Evolutionary conservation across 2,113 vertebrate genomes (phyloP), one percentile per base, ranked within the genome.

Genomic region (Sebastes fasciatus): DNA sequence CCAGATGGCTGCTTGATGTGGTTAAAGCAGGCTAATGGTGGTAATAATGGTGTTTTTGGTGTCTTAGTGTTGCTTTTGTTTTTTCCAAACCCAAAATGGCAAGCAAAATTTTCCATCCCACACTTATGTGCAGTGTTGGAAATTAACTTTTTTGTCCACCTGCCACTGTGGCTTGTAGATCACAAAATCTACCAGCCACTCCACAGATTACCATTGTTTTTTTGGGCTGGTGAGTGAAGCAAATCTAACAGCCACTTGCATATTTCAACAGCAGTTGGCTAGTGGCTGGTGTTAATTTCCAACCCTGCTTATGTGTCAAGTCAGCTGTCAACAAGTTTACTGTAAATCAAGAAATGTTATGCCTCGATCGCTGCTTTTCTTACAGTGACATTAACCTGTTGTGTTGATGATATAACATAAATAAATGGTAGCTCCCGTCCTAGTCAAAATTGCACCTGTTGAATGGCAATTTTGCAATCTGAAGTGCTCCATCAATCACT

Each of bases 311-410:
- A 72, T 62, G 52, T 79, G 70, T 43, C 26, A 73, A 79, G 34
- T 77, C 67, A 74, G 71, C 69, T 77, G 57, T 73, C 49, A 82
- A 57, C 67, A 74, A 75, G 69, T 83, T 81, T 60, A 63, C 63
- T 83, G 74, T 83, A 79, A 79, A 86, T 85, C 26, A 46, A 62
- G 34, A 34, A 73, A 68, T 62, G 8, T 52, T n/a, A 42, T 62
- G 21, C 7, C 62, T 89, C 1, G 2, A 67, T 63, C 42, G 2
- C 66, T 49, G 68, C 43, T 74, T 34, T 68, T 76, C 3, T 73
- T 65, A 48, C 67, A 70, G 19, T 21, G 76, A 8, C 46, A 48
- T 82, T 8, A 69, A 40, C 40, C 4, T 74, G 61, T 52, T 71
- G 23, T 79, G 48, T 68, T 85, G 63, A 71, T 74, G 62, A 40